Conservation (phyloP, 92 coral and sea anemone species). For the Epizoanthus scotinus region DNA sequence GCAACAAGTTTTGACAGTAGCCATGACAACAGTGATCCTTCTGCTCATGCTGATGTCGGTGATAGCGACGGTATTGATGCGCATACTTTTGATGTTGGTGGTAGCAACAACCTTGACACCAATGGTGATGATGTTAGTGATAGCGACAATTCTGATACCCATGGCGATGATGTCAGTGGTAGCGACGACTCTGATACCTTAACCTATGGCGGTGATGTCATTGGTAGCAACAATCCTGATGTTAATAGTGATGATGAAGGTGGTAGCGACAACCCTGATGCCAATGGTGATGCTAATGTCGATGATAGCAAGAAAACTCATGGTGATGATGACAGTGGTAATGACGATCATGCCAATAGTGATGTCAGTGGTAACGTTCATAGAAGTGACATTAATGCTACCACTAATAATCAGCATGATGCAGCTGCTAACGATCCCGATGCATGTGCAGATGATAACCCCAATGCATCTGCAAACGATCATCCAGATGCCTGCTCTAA, state of each 20-base stretch:
- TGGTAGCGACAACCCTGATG: too few species aligned
- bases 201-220: not conserved
- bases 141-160: not conserved
- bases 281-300: not conserved
- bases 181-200: not conserved
- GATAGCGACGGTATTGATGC: not conserved
- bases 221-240: not conserved
- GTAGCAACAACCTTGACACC: not conserved
- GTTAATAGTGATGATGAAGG: not conserved
- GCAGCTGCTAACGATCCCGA: too few species aligned
- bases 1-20: not conserved
- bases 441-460: not conserved
- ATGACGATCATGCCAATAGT: not conserved
- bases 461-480: not conserved
- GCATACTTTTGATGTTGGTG: not conserved
- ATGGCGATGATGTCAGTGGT: not conserved
- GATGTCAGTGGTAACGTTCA: not conserved
- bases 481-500: conserved; percentile 29
- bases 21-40: not conserved
- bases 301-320: not conserved
- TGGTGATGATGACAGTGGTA: not conserved
- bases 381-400: not conserved
- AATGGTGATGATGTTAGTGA: not conserved
- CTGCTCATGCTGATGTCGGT: not conserved
- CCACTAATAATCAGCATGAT: too few species aligned